Conservation (phyloP, 64 coral and sea anemone species). For the Platygyra sinensis region DNA sequence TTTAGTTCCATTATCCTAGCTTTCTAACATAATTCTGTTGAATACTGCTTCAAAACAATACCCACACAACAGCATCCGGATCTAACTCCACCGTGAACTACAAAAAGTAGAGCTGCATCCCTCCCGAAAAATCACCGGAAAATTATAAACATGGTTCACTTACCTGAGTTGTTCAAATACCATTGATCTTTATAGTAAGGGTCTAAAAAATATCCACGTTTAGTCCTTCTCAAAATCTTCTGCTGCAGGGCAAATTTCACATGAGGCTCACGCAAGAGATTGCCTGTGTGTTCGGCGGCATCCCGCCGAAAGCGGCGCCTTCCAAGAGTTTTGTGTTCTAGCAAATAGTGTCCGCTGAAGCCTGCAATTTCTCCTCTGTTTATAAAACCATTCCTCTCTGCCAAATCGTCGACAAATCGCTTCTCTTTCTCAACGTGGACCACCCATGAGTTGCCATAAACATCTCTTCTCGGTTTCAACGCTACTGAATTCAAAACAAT, state of each 20-base stretch:
- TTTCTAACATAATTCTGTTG: no score
- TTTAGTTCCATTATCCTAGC: no score
- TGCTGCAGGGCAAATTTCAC: conserved; percentile 86
- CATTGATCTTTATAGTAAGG: conserved; percentile 82
- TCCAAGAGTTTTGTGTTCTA: conserved; percentile 70
- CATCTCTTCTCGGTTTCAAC: background rate
- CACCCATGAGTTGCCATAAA: conserved; percentile 94
- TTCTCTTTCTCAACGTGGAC: conserved; percentile 72
- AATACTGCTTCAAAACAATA: no score
- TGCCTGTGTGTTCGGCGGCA: conserved; percentile 50
- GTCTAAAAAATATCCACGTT: conserved; percentile 74
- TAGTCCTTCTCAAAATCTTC: conserved; percentile 76
- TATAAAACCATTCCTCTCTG: conserved; percentile 75
- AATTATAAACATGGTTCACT: background rate
- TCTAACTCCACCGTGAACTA: no score
- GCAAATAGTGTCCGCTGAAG: conserved; percentile 66
- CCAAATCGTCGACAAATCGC: conserved; percentile 85
- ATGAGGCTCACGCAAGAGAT: conserved; percentile 72
- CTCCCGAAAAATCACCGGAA: no score
- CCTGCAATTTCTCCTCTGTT: conserved; percentile 79
- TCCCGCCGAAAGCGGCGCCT: conserved; percentile 58
- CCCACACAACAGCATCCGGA: no score
- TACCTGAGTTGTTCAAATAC: conserved; percentile 93
- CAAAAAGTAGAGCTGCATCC: no score
- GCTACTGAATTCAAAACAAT: conserved; percentile 8